These are phyloP conservation scores for Pangasianodon hypophthalmus DNA, from an alignment of 2,113 vertebrate species.

Conservation along the genomic window DNA sequence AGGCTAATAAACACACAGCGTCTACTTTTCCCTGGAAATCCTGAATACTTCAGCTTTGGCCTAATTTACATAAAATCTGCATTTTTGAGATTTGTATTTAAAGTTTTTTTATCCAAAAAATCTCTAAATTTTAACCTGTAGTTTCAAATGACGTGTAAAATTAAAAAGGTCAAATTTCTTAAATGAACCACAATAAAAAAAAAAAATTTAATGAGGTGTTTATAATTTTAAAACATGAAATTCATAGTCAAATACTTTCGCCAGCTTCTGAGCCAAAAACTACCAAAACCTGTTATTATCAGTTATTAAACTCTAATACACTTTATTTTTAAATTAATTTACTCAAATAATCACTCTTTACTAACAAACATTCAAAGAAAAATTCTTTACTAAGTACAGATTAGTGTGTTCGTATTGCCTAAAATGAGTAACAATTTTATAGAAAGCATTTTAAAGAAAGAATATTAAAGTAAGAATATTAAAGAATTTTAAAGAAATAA, in stretches of 20 bases:
- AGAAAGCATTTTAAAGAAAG: no score
- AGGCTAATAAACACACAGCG: no score
- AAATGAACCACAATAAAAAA: not conserved
- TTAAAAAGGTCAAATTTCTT: not conserved
- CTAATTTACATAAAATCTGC: no score
- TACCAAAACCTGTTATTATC: not conserved
- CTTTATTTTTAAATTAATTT: no score
- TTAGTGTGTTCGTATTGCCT: not conserved
- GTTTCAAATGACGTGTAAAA: not conserved
- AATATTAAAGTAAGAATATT: no score
- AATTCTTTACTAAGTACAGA: not conserved
- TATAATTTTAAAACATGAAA: not conserved
- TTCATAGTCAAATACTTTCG: not conserved
- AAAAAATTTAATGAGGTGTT: not conserved
- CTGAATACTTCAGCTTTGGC: no score
- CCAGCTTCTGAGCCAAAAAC: not conserved
- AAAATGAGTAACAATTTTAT: not conserved
- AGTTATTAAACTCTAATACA: not conserved
- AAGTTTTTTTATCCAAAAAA: not conserved
- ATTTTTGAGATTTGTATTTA: no score
- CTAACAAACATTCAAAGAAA: not conserved
- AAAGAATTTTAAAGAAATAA: no score
- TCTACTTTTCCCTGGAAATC: no score
- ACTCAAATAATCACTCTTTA: no score
- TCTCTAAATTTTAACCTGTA: not conserved